Base-by-base conservation (phyloP, 2,797 vertebrate genomes). In the Brachymystax lenok region DNA sequence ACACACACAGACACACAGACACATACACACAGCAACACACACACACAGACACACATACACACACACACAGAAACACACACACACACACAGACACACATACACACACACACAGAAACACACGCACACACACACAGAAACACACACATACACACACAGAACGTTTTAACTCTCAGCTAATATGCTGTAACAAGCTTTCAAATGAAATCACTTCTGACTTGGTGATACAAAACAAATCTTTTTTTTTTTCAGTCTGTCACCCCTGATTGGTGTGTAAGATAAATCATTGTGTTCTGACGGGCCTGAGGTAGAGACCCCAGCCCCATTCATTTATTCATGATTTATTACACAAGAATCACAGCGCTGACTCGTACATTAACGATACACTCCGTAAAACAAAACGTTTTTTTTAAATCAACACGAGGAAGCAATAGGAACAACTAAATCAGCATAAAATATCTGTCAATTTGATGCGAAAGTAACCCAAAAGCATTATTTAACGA, bases 161-260 rank as follows among this genome's bases (percentile, higher is more conserved):
- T n/a, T n/a, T n/a, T n/a, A n/a, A n/a, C n/a, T n/a, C n/a, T n/a
- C n/a, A n/a, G 82, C 86, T 91, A 91, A 91, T 91, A 82, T 80
- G 79, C 80, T 88, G 81, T 88, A 88, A 89, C 86, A 88, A 83
- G 88, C 77, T 70, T 92, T 83, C 14, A 77, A 80, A 80, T 80
- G 78, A 77, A 84, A 82, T 88, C 77, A 79, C 28, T 46, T 70
- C n/a, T 51, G 12, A 24, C 40, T 52, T 52, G n/a, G 4, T 14
- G 21, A 71, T 3, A 10, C 46, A n/a, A 2, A 13, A 69, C 1
- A 46, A 12, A n/a, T 30, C 10, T n/a, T n/a, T n/a, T n/a, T 78
- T 24, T 63, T 80, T 82, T 90, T 94, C 80, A 82, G 71, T 77
- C 82, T 88, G 80, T 77, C 82, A 90, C 91, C 90, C 90, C 52